Evolutionary conservation across 2,113 vertebrate genomes (phyloP), one percentile per base, ranked within the genome.

Genomic region (Cnemophilus loriae): DNA sequence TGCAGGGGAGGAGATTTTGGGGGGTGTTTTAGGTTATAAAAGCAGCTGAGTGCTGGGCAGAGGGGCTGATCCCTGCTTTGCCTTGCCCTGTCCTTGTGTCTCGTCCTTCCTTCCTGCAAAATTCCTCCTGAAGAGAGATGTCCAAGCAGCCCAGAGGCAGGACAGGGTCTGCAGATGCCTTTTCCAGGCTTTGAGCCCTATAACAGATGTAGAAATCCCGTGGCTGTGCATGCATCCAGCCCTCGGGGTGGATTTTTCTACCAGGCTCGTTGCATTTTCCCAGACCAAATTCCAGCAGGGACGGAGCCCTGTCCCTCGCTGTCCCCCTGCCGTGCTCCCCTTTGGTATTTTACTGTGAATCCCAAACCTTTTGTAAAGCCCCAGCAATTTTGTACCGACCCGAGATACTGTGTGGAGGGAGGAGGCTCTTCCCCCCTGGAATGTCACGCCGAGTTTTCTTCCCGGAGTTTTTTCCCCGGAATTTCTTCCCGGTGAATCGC

Each of bases 291-390:
- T 46, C 74, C 6, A 4, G 93, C 88, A 59, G 94, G 94, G 88
- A 21, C 5, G 70, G 47, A 27, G 17, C 53, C 41, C 64, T 0
- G 2, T 47, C 79, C 91, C 53, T 95, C 0, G 6, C 81, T 56
- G n/a, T 28, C 52, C 22, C 17, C 9, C 26, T 16, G 22, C 83
- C 11, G 2, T 0, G 20, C 73, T 93, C 69, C 50, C 85, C 57
- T 77, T 87, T 15, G 77, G 63, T 85, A 87, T 64, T 91, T 94
- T 88, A 95, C 95, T 96, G 89, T 96, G 95, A 96, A 93, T 46
- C 41, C 77, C 57, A 3, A 4, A 2, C 68, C 68, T 96, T 97
- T 96, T 95, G 57, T 89, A 87, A 95, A 89, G 64, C 12, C 1
- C 33, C 69, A 46, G 81, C 52, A 11, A 70, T 94, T 95, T 94